Percentiles rank a stretch among this genome's conserved stretches.
Evolutionary conservation across 1,140 invertebrate species (phyloP).

Genomic region (Periplaneta americana): DNA sequence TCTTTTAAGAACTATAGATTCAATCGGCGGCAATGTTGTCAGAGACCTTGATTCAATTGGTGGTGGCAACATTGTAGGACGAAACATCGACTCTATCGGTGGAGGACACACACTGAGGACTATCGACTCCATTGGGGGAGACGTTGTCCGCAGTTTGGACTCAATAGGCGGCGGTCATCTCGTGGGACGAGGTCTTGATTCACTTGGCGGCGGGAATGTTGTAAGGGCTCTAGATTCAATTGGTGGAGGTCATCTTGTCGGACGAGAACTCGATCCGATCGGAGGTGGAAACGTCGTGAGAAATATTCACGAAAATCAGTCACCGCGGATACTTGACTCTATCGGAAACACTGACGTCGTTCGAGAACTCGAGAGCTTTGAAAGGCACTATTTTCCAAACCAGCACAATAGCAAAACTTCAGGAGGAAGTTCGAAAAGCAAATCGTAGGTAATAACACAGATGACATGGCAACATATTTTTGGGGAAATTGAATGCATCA

Average conservation of each 20-base stretch:
- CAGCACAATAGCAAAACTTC: background rate
- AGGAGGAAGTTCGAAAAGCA: background rate
- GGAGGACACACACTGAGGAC: constrained; percentile 10
- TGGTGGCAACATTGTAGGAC: constrained; percentile 37
- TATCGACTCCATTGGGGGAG: too few relatives aligned
- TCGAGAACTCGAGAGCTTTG: background rate
- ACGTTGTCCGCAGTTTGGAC: constrained; percentile 26
- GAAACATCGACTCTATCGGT: constrained; percentile 28
- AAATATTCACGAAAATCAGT: too few relatives aligned
- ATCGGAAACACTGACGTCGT: too few relatives aligned
- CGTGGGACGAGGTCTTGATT: constrained; percentile 36
- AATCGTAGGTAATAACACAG: background rate
- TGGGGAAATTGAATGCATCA: too few relatives aligned
- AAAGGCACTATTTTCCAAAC: too few relatives aligned
- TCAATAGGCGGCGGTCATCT: constrained; percentile 37
- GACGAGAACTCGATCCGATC: constrained; percentile 36
- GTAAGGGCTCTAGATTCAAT: constrained; percentile 15
- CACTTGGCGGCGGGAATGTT: constrained; percentile 39
- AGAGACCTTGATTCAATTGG: constrained; percentile 36
- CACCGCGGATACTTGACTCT: background rate
- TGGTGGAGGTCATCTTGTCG: constrained; percentile 35
- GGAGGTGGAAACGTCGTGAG: constrained; percentile 38
- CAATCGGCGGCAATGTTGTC: constrained; percentile 35
- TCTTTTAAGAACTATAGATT: constrained; percentile 18
- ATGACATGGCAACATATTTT: too few relatives aligned